Evolutionary conservation across 2,797 vertebrate species (phyloP), one percentile per base, ranked within the genome.

Genomic region (Microcaecilia unicolor): DNA sequence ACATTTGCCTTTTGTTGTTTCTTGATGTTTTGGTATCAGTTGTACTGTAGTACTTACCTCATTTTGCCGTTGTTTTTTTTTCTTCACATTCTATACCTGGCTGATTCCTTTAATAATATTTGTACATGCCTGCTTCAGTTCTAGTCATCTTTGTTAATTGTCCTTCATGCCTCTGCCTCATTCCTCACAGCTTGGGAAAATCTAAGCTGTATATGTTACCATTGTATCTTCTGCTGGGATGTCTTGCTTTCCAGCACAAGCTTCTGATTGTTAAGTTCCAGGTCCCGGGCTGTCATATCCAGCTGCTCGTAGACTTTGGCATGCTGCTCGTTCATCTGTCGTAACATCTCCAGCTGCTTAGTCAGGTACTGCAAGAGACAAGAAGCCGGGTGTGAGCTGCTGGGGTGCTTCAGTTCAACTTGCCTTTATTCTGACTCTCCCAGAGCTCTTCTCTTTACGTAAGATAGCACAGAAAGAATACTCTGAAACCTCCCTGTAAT

Each of bases 271-370:
- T 88, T 88, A 54, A 93, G 84, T 74, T 98, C 96, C 71, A 98
- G 79, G 69, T 92, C 93, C 10, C 92, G 68, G 2, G 96, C 91
- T 0, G 91, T 90, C 60, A 94, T 80, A 21, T 98, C 94, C 76
- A 98, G 70, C 82, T 99, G 96, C 51, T 99, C 96, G 0, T 98
- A 99, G 43, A 99, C 94, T 49, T 97, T 97, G 0, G 93, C 93
- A 0, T 98, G 93, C 72, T 97, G 96, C 49, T 99, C 94, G 1
- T 97, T 97, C 84, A 97, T 88, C 13, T 93, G 92, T 31, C 96
- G 64, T 48, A 97, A 33, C 47, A 80, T 93, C 47, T 97, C 96
- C 56, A 97, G 64, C 64, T 98, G 95, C 65, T 97, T 96, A 66
- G 89, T 90, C 64, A 98, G 72, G 58, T 98, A 96, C 95, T 99